These are phyloP conservation scores for Cenopis cana DNA, from an alignment of 2,888 invertebrate species.

Conservation along the genomic window DNA sequence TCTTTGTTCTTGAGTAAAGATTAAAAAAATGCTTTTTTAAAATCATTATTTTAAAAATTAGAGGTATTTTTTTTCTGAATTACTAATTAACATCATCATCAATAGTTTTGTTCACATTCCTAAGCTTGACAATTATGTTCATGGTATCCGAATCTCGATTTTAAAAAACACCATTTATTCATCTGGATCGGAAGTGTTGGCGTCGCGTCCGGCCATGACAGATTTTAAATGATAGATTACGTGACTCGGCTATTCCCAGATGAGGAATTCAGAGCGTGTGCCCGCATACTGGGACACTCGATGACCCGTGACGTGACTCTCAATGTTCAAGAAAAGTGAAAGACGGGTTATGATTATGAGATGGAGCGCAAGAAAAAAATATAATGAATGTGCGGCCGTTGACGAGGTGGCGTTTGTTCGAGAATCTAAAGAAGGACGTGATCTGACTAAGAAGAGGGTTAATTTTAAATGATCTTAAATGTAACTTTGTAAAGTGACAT, in stretches of 20 bases:
- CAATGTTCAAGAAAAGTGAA: not conserved
- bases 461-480: too few species aligned
- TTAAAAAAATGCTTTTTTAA: too few species aligned
- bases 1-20: too few species aligned
- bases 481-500: too few species aligned
- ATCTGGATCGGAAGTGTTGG: slow-evolving; percentile 57
- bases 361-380: not conserved
- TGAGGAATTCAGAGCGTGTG: slow-evolving; percentile 12
- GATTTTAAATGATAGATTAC: slow-evolving; percentile 47
- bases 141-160: not conserved
- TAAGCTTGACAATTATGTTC: not conserved
- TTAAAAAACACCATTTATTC: slow-evolving; percentile 24
- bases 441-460: too few species aligned
- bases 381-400: not conserved
- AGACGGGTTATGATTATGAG: slow-evolving; percentile 4
- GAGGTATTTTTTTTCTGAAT: not conserved
- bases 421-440: too few species aligned
- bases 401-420: too few species aligned
- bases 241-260: slow-evolving; percentile 24
- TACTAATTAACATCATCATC: not conserved
- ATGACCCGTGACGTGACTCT: slow-evolving; percentile 11
- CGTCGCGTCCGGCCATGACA: slow-evolving; percentile 51
- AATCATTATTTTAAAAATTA: not conserved
- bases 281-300: not conserved
- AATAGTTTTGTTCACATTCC: not conserved